These are phyloP conservation scores for Mylabris sibirica DNA, from an alignment of 2,888 invertebrate genomes.

Conservation along the genomic window DNA sequence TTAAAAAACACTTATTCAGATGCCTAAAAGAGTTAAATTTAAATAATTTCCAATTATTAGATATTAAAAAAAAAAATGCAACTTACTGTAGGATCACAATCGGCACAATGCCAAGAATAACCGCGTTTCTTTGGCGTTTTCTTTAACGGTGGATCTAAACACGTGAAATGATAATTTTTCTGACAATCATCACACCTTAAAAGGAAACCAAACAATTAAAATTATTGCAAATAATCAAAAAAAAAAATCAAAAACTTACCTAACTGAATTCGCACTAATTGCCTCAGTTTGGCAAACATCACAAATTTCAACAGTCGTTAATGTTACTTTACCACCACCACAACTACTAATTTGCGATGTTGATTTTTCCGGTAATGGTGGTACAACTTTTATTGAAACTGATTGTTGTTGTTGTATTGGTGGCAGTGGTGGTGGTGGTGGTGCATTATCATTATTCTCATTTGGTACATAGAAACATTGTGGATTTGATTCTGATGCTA, in stretches of 20 bases:
- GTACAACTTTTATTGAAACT: conserved; percentile 20
- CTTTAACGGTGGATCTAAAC: conserved; percentile 92
- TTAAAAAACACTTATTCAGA: conserved; percentile 41
- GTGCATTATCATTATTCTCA: conserved; percentile 67
- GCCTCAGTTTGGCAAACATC: conserved; percentile 73
- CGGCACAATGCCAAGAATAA: conserved; percentile 95
- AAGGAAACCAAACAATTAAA: conserved; percentile 11
- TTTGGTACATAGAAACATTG: conserved; percentile 82
- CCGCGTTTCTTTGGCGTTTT: conserved; percentile 93
- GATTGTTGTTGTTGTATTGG: conserved; percentile 13
- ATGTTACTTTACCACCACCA: conserved; percentile 9
- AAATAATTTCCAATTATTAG: neutral
- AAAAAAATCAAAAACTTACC: conserved; percentile 62
- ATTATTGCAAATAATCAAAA: neutral
- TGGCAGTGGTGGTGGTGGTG: conserved; percentile 45
- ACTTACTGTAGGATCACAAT: conserved; percentile 90
- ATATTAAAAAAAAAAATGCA: neutral
- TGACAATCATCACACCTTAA: conserved; percentile 89
- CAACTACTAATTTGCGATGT: conserved; percentile 32
- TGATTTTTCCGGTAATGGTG: conserved; percentile 31
- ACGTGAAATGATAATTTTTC: conserved; percentile 90
- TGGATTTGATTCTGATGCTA: conserved; percentile 69
- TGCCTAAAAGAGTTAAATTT: conserved; percentile 41
- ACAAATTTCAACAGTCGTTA: conserved; percentile 65
- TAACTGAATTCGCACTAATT: conserved; percentile 71